Base-by-base conservation (phyloP, 1,140 invertebrate genomes). In the Papilio xuthus region DNA sequence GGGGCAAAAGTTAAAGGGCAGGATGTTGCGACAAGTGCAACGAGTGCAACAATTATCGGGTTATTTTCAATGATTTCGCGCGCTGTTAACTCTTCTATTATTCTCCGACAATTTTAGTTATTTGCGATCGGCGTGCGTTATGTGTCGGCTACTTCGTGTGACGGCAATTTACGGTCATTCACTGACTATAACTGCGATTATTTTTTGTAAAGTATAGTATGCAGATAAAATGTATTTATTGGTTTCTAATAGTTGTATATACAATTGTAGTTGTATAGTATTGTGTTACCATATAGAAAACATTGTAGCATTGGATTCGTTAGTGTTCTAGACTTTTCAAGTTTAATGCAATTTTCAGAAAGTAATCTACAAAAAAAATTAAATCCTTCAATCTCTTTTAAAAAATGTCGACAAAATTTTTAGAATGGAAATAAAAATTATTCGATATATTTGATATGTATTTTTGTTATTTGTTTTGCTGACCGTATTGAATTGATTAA, bases 1-100 rank as follows among this genome's bases (percentile, higher is more conserved):
- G 80, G 82, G 74, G 79, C 74, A 79, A 84, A 84, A 78, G 84
- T 82, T 83, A 86, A 85, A 85, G 85, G 82, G 67, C 83, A 84
- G 86, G 85, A 87, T 85, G 82, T 85, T 86, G 84, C 85, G 81
- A 80, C 80, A 73, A 82, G 74, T 80, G 81, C 82, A 83, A 81
- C 73, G 71, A 82, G 75, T 80, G 81, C 80, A 80, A 77, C 82
- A 82, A 87, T 88, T 88, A 88, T 84, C 82, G 82, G 78, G 80
- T 85, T 69, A 83, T 88, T 88, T 88, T 77, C 77, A 83, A 78
- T 85, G 80, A 87, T 88, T 85, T 78, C 80, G 60, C 69, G 23
- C 47, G 78, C 83, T 82, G 77, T 84, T 84, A 81, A 79, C 80
- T 78, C 78, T 78, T 75, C 85, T 85, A 77, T 84, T 87, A 85